Evolutionary conservation across 2,113 vertebrate species (phyloP), one percentile per base, ranked within the genome.

Genomic region (Herpailurus yagouaroundi): DNA sequence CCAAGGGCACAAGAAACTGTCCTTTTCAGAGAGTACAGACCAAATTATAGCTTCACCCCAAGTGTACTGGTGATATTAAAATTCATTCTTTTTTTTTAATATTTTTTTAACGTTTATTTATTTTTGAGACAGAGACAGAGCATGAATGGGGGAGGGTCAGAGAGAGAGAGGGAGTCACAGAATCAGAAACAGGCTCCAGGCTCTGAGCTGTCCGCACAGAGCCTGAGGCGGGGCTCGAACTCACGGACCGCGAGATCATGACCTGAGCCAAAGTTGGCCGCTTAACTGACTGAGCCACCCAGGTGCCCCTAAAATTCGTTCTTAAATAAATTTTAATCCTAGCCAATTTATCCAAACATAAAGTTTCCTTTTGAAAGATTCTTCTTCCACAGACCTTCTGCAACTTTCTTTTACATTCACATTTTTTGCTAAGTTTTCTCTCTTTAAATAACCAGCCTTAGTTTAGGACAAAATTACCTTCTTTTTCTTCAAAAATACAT

Each of bases 151-250:
- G 45, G 45, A 8, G 45, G 45, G 45, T 45, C 45, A 45, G 45
- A 45, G 45, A 45, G 45, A 45, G 45, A 45, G 45, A 45, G 45
- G 45, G 45, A 45, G 45, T 9, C 45, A 9, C 45, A 45, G 45
- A 45, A 45, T 45, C 45, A 0, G 45, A 45, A 45, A 45, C 45
- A 45, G 45, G 45, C 45, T 45, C 45, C 45, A 45, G 45, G 45
- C 45, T 45, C 45, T 45, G 45, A 45, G 45, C 45, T 45, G 8
- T 45, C 45, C 8, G 8, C 45, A 45, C 45, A 45, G 45, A 45
- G 45, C 45, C 45, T 1, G 1, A 45, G 0, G 1, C 8, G 8
- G 8, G 45, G 8, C 45, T 45, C 45, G 1, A 9, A 45, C 7
- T 45, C 45, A 9, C 45, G 45, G 45, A 45, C 45, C 8, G 0